Evolutionary conservation across 2,113 vertebrate genomes (phyloP).

Genomic region (Acanthisitta chloris): DNA sequence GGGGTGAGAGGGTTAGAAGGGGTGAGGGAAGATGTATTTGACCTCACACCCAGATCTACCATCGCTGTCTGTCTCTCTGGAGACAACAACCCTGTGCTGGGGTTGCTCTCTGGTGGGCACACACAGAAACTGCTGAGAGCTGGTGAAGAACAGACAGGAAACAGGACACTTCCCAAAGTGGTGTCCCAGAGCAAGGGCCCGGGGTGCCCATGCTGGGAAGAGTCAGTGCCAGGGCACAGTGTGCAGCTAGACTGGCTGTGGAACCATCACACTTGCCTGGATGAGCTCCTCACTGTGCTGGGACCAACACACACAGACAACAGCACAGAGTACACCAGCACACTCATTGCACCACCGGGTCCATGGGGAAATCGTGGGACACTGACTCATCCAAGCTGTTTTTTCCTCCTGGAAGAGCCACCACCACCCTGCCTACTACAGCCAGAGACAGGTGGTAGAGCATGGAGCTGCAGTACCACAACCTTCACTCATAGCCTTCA

Average conservation of each 20-base stretch:
- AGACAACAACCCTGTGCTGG: slow-evolving; percentile 27
- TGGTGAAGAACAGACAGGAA: not conserved
- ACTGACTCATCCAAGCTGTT: not conserved
- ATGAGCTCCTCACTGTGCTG: not conserved
- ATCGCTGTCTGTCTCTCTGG: not conserved
- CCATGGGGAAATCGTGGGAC: rapidly evolving
- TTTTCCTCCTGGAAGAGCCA: not conserved
- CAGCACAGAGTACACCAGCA: not conserved
- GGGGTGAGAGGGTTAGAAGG: not conserved
- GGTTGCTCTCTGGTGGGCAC: slow-evolving; percentile 56
- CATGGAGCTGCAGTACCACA: not conserved
- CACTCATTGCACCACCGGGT: rapidly evolving
- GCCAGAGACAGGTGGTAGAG: not conserved
- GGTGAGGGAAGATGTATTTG: not conserved
- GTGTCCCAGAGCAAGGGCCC: rapidly evolving
- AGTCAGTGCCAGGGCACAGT: not conserved
- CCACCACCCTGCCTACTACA: not conserved
- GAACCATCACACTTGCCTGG: not conserved
- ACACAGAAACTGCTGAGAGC: slow-evolving; percentile 41
- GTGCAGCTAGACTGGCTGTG: not conserved
- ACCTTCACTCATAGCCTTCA: not conserved
- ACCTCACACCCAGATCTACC: not conserved
- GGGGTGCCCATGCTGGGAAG: not conserved
- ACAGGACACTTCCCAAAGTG: not conserved
- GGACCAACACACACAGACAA: not conserved